phyloP scores from a whole-genome alignment of 2,113 vertebrate genomes.

The Myxocyprinus asiaticus region DNA sequence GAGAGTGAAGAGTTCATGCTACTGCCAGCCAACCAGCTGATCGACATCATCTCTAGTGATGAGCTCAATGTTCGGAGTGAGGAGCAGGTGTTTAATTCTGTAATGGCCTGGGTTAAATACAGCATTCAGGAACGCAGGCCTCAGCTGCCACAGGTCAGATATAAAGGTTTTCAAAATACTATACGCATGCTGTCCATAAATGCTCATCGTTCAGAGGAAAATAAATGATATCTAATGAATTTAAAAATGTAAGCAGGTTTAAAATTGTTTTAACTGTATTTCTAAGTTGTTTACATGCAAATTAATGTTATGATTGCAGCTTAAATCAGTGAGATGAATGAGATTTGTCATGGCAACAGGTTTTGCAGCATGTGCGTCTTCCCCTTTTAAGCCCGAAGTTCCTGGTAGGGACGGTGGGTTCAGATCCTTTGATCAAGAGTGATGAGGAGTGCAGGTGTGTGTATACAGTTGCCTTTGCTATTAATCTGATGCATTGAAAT shows the following conservation, averaged over 20 bases:
- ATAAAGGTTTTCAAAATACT: neutral
- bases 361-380: slow-evolving; percentile 93
- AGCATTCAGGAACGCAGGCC: slow-evolving; percentile 96
- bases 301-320: neutral
- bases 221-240: too few relatives aligned
- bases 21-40: slow-evolving; percentile 95
- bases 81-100: slow-evolving; percentile 96
- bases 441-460: slow-evolving; percentile 95
- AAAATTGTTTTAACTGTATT: neutral
- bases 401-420: slow-evolving; percentile 95
- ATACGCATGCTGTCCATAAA: neutral
- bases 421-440: slow-evolving; percentile 97
- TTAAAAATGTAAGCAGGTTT: too few relatives aligned
- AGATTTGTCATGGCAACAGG: slow-evolving; percentile 69
- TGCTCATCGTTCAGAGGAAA: neutral
- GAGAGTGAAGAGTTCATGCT: slow-evolving; percentile 99
- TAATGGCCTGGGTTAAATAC: slow-evolving; percentile 99
- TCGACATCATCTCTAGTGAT: slow-evolving; percentile 98
- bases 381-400: slow-evolving; percentile 97
- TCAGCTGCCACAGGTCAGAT: slow-evolving; percentile 90
- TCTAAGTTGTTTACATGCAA: neutral
- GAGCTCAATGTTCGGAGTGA: slow-evolving; percentile 97
- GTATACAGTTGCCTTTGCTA: neutral
- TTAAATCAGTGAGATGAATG: neutral
- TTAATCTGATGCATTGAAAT: too few relatives aligned